Percentiles rank a stretch among this genome's conserved stretches.
phyloP scores from a whole-genome alignment of 1,140 invertebrate genomes.

The Drosophila pallidifrons region DNA sequence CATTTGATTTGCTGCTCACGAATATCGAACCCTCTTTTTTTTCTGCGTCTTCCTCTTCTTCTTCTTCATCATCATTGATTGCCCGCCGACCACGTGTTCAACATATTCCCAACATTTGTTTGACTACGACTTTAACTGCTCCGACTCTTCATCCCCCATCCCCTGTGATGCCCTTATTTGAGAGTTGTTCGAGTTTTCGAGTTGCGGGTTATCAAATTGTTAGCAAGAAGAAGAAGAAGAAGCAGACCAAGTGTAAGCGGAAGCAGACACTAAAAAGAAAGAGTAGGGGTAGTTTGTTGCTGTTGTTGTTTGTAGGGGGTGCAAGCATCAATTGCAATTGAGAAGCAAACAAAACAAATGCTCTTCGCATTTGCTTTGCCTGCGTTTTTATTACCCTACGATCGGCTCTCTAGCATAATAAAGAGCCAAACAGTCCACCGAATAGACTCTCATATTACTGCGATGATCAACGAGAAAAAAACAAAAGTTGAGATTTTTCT shows the following conservation, averaged over 20 bases:
- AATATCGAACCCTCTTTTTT: background rate
- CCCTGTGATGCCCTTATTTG: conserved; percentile 9
- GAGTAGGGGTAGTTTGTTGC: too few relatives aligned
- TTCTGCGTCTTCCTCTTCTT: background rate
- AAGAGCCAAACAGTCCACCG: too few relatives aligned
- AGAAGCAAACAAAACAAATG: too few relatives aligned
- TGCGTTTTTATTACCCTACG: too few relatives aligned
- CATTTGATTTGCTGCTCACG: conserved; percentile 1
- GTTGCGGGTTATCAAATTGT: conserved; percentile 75
- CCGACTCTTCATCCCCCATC: background rate
- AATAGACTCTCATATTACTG: too few relatives aligned
- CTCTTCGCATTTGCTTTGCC: too few relatives aligned
- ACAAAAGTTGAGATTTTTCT: too few relatives aligned
- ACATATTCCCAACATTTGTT: conserved; percentile 75
- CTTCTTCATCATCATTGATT: background rate
- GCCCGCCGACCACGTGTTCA: conserved; percentile 67
- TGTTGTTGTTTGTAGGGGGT: too few relatives aligned
- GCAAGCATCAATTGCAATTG: too few relatives aligned
- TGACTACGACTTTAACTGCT: conserved; percentile 32
- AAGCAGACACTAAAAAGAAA: too few relatives aligned
- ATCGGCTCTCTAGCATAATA: too few relatives aligned
- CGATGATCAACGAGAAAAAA: too few relatives aligned
- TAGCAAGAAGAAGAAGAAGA: background rate
- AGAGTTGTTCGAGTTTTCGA: conserved; percentile 31
- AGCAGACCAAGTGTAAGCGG: background rate